Conservation (phyloP, 2,888 invertebrate genomes). For the Gnatocerus cornutus region DNA sequence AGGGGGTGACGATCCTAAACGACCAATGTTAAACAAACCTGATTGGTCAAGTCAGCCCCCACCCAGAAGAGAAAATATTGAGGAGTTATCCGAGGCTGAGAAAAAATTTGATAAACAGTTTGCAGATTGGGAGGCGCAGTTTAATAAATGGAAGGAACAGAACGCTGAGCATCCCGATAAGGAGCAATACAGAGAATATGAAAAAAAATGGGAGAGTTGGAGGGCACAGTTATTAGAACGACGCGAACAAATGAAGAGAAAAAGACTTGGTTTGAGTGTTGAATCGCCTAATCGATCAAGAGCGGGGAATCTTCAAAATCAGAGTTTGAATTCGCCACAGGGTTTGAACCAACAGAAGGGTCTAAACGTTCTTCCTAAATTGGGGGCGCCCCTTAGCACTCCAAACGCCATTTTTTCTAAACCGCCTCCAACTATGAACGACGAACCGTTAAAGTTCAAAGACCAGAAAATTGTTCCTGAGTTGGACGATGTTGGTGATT, state of each 20-base stretch:
- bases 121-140: conserved; percentile 93
- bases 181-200: conserved; percentile 88
- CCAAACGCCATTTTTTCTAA: conserved; percentile 31
- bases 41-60: conserved; percentile 34
- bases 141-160: conserved; percentile 92
- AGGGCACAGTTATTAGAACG: conserved; percentile 85
- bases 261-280: conserved; percentile 69
- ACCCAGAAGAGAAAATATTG: conserved; percentile 53
- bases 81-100: conserved; percentile 79
- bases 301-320: neutral
- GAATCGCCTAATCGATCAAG: conserved; percentile 28
- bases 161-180: conserved; percentile 95
- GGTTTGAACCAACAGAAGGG: conserved; percentile 12
- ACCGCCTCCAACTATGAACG: conserved; percentile 63
- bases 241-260: conserved; percentile 86
- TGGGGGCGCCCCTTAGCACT: conserved; percentile 51
- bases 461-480: conserved; percentile 33
- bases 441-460: conserved; percentile 64
- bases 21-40: conserved; percentile 31
- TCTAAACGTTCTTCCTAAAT: conserved; percentile 56
- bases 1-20: conserved; percentile 15
- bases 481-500: conserved; percentile 49
- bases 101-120: conserved; percentile 92
- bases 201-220: conserved; percentile 91
- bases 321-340: conserved; percentile 22